Conservation (phyloP, 2,113 vertebrate genomes). For the Leptosomus discolor region DNA sequence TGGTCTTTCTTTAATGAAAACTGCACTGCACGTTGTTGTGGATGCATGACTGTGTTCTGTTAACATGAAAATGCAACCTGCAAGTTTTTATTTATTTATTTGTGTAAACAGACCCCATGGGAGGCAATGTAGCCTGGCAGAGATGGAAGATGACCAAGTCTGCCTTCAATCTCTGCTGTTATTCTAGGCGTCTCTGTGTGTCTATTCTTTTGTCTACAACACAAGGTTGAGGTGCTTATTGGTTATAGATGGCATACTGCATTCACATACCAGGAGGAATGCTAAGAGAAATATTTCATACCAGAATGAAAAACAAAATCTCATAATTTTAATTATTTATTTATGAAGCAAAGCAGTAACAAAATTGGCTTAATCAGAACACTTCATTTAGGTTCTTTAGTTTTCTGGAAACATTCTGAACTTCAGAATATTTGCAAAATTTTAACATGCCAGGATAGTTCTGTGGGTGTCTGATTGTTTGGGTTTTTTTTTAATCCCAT, state of each 20-base stretch:
- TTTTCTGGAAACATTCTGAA: not conserved
- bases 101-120: not conserved
- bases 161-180: not conserved
- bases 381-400: not conserved
- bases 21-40: not conserved
- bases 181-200: not conserved
- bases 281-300: not conserved
- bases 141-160: not conserved
- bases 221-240: not conserved
- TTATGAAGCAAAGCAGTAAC: not conserved
- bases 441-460: accelerated
- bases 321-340: not conserved
- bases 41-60: not conserved
- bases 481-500: too few species aligned
- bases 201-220: not conserved
- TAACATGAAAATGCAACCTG: not conserved
- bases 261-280: not conserved
- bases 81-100: not conserved
- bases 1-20: accelerated
- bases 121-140: not conserved
- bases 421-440: not conserved
- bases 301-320: not conserved
- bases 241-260: not conserved
- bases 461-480: too few species aligned
- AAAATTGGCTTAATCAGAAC: not conserved